phyloP scores from a whole-genome alignment of 2,888 invertebrate species.

The Lithosia quadra region DNA sequence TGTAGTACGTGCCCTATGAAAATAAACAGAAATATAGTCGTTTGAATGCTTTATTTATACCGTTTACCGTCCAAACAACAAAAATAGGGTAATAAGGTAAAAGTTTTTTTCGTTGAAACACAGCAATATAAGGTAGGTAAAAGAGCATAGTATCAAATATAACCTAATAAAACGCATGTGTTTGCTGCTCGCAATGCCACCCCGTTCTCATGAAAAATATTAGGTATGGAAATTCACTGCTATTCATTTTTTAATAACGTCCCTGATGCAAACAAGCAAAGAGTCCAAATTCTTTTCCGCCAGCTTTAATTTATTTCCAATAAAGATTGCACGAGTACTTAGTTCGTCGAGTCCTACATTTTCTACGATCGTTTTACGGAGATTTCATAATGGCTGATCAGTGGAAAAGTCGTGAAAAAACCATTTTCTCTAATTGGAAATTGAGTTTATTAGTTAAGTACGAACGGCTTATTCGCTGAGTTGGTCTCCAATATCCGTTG shows the following conservation, averaged over 20 bases:
- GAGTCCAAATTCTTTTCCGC: constrained; percentile 58
- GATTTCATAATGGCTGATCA: constrained; percentile 67
- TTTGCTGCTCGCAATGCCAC: constrained; percentile 33
- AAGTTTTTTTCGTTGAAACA: constrained; percentile 46
- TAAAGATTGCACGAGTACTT: constrained; percentile 60
- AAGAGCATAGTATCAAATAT: constrained; percentile 48
- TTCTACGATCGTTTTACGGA: constrained; percentile 55
- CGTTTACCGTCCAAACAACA: constrained; percentile 35
- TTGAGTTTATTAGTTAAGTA: constrained; percentile 61
- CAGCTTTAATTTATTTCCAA: constrained; percentile 68
- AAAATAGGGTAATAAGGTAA: constrained; percentile 43
- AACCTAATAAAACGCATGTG: constrained; percentile 48
- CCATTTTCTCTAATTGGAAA: constrained; percentile 68
- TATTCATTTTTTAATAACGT: constrained; percentile 49
- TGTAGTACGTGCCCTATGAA: constrained; percentile 10
- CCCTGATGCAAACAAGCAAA: constrained; percentile 49
- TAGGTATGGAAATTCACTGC: constrained; percentile 39
- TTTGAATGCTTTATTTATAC: constrained; percentile 17
- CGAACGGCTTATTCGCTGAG: constrained; percentile 44
- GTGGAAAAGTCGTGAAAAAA: constrained; percentile 61
- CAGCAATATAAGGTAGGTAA: constrained; percentile 45
- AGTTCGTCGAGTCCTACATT: constrained; percentile 46
- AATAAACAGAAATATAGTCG: constrained; percentile 16
- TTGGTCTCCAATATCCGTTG: constrained; percentile 43
- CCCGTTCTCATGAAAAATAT: constrained; percentile 37